Percentiles rank a stretch among this genome's conserved stretches.
Conservation (phyloP, 1,140 invertebrate genomes). For the Aplysia californica region DNA sequence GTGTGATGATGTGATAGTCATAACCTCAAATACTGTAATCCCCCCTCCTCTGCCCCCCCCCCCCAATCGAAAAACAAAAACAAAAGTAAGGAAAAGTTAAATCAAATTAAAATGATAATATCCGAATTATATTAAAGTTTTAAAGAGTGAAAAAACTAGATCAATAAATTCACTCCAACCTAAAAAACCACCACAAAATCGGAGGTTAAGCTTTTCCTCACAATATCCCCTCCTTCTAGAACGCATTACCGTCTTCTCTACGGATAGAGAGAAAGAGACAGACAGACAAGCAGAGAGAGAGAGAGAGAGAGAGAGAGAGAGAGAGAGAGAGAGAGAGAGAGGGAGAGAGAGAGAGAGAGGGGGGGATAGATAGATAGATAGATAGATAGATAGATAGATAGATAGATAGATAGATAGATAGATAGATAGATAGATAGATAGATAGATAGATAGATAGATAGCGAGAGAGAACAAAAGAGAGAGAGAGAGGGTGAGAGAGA, state of each 20-base stretch:
- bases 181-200: not conserved
- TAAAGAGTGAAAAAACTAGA: too few species aligned
- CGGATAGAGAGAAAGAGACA: not conserved
- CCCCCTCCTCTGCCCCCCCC: too few species aligned
- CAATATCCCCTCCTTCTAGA: not conserved
- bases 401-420: not conserved
- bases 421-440: not conserved
- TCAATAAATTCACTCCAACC: not conserved
- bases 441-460: not conserved
- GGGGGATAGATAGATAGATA: not conserved
- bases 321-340: not conserved
- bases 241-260: not conserved
- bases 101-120: too few species aligned
- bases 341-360: not conserved
- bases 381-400: not conserved
- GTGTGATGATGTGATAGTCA: too few species aligned
- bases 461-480: too few species aligned
- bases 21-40: too few species aligned
- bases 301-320: not conserved
- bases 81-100: too few species aligned
- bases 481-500: too few species aligned
- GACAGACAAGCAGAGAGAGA: too few species aligned
- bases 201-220: not conserved
- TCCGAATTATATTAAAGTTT: too few species aligned
- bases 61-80: too few species aligned